Base-by-base conservation (phyloP, 23 tunicate species). In the Ascidia mentula region DNA sequence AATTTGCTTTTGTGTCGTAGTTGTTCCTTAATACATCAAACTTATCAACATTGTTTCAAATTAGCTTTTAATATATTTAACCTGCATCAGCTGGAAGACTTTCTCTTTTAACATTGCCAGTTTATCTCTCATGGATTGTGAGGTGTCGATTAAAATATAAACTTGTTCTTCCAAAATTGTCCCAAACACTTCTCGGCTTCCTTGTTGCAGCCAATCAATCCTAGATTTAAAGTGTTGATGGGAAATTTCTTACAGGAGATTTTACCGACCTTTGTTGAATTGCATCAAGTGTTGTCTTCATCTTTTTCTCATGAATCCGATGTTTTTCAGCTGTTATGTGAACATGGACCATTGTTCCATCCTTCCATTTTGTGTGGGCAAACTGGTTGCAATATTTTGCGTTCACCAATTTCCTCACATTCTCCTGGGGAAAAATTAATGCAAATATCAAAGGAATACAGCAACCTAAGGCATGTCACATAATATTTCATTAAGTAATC, bases 111-210 rank as follows among this genome's bases (percentile, higher is more conserved):
- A 79, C 69, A 84, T 35, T 0, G 79, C 34, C n/a, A 93, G 82
- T 38, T 93, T 93, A 18, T 84, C 89, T 28, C 59, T 86, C 98
- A 93, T 93, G 28, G 98, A 93, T 39, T 79, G 75, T 46, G 98
- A 93, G 20, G 93, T 85, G 69, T 93, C 98, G 36, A 93, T 93
- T 31, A 93, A 69, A 26, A 93, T 89, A 60, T 88, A 93, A 34
- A 93, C 85, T 71, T 86, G 89, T 40, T 93, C 92, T 80, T 93
- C 98, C 5, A 93, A 45, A 24, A 93, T 88, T 38, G 93, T 82
- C 38, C 98, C 98, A 79, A 93, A 93, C 6, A 93, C 98, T 60
- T 93, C 98, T 46, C 94, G 40, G 36, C 98, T 93, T 9, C 98
- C 98, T 84, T 93, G 98, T 45, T 88, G 94, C 38, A 93, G 40